A percentile compares a stretch with the other conserved stretches of the same genome.
phyloP scores from a whole-genome alignment of 2,113 vertebrate genomes.

The Holacanthus passer region DNA sequence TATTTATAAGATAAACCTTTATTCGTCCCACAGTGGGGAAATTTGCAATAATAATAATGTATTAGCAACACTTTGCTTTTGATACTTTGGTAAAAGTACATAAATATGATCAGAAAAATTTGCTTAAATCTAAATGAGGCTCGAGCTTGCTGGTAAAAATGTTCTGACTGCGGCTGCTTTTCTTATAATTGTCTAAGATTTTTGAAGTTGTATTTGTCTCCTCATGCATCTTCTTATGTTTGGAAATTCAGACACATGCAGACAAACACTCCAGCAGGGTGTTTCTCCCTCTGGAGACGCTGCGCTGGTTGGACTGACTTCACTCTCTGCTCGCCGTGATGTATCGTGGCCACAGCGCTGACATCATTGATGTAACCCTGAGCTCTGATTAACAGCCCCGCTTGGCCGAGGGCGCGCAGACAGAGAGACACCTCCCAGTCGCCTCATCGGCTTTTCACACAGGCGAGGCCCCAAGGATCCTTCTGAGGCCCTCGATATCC shows the following conservation, averaged over 20 bases:
- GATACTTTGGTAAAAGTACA: too few relatives aligned
- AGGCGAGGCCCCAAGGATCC: constrained; percentile 43
- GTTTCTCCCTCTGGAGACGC: constrained; percentile 6
- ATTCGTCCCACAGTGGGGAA: too few relatives aligned
- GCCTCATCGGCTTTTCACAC: constrained; percentile 32
- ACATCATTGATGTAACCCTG: constrained; percentile 66
- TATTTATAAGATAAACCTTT: too few relatives aligned
- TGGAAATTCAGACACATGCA: not conserved
- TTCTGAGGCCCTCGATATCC: constrained; percentile 41
- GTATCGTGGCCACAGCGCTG: constrained; percentile 43
- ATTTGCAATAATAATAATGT: too few relatives aligned
- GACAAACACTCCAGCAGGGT: not conserved
- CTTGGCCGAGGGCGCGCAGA: constrained; percentile 33
- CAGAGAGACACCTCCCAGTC: constrained; percentile 24
- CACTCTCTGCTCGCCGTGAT: constrained; percentile 39
- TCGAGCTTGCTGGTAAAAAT: too few relatives aligned
- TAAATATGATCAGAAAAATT: too few relatives aligned
- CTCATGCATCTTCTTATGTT: not conserved
- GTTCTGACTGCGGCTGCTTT: too few relatives aligned
- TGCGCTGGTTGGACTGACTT: constrained; percentile 15
- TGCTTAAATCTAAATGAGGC: too few relatives aligned
- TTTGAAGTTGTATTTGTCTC: not conserved
- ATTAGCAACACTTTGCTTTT: too few relatives aligned
- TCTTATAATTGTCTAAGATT: too few relatives aligned
- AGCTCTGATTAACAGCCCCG: constrained; percentile 64